Percentiles rank a stretch among this genome's conserved stretches.
phyloP scores from a whole-genome alignment of 2,888 invertebrate genomes.

The Nemotelus nigrinus region DNA sequence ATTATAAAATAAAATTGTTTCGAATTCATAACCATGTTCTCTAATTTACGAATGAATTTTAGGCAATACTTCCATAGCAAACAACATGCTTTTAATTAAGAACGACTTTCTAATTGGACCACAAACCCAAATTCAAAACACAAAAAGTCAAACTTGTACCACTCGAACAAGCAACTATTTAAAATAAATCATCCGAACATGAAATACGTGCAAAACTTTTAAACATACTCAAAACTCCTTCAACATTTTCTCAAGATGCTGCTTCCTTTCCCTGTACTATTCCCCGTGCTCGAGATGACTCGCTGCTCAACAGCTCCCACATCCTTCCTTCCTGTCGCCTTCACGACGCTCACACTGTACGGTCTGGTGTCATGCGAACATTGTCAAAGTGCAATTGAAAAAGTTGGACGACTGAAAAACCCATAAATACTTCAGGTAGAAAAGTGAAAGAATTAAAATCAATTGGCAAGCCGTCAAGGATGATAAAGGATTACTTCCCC shows the following conservation, averaged over 20 bases:
- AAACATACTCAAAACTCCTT: conserved; percentile 34
- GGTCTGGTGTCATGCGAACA: conserved; percentile 30
- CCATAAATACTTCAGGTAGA: conserved; percentile 45
- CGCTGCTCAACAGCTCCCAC: not conserved
- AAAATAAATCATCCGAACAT: conserved; percentile 38
- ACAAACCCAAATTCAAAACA: too few relatives aligned
- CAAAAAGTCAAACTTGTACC: not conserved
- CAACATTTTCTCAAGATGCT: conserved; percentile 20
- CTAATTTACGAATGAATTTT: too few relatives aligned
- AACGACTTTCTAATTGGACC: too few relatives aligned
- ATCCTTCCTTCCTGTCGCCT: conserved; percentile 17
- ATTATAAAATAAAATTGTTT: too few relatives aligned
- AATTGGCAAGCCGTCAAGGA: conserved; percentile 55
- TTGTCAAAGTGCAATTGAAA: conserved; percentile 44
- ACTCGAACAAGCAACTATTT: conserved; percentile 14
- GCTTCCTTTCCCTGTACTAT: not conserved
- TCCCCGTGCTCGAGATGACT: not conserved
- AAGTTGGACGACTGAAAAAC: conserved; percentile 32
- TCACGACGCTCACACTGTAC: not conserved
- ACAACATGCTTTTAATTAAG: too few relatives aligned
- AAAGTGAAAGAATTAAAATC: conserved; percentile 53
- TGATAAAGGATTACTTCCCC: conserved; percentile 54
- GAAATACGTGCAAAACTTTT: conserved; percentile 34
- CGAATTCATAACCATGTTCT: too few relatives aligned
- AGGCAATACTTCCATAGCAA: too few relatives aligned